Percentiles rank a stretch among this genome's conserved stretches.
Evolutionary conservation across 1,140 invertebrate genomes (phyloP).

Genomic region (Chionoecetes opilio): DNA sequence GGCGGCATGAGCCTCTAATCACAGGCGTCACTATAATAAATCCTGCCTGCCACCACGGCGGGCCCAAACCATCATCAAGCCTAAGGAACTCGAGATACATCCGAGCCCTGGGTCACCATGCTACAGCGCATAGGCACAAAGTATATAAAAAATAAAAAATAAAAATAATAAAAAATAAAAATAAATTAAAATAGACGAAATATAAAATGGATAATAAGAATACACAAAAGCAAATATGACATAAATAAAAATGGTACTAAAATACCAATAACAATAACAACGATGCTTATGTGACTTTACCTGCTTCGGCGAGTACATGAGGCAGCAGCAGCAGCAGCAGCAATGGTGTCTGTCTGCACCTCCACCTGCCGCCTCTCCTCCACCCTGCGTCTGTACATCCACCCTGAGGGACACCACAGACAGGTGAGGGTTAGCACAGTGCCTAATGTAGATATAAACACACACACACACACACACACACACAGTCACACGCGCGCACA

Average conservation of each 20-base stretch:
- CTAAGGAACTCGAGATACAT: no score
- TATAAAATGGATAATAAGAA: neutral
- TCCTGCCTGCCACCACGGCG: no score
- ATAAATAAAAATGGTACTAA: neutral
- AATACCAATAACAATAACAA: no score
- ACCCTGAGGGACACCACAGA: neutral
- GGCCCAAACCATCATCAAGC: no score
- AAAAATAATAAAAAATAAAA: neutral
- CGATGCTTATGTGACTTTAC: neutral
- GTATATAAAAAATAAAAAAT: neutral
- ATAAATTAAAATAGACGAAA: neutral
- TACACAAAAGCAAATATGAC: neutral
- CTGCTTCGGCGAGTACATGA: neutral
- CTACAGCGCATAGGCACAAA: no score
- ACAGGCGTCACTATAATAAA: no score
- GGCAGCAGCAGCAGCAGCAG: neutral
- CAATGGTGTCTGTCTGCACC: neutral
- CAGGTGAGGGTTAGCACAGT: neutral
- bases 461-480: constrained; percentile 18
- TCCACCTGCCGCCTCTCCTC: neutral
- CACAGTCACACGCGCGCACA: constrained; percentile 4
- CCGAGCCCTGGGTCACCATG: no score
- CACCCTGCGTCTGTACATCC: neutral
- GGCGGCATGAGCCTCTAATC: no score
- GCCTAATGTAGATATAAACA: neutral